phyloP scores from a whole-genome alignment of 2,888 invertebrate species.

The Sacculina carcini region DNA sequence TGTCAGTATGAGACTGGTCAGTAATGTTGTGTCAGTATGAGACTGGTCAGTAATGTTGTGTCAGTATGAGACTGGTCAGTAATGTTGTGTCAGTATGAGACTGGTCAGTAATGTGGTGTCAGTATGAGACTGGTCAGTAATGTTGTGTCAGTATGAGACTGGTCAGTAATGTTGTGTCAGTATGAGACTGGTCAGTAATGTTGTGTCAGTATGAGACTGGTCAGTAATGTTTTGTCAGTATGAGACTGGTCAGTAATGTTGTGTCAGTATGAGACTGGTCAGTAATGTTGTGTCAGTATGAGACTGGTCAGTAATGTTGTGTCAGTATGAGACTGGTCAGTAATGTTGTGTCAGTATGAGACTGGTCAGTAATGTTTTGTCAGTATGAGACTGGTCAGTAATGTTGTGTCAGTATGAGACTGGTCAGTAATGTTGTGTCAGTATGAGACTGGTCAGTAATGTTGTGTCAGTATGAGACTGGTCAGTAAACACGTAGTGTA shows the following conservation, averaged over 20 bases:
- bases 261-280: not conserved
- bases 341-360: not conserved
- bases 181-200: too few relatives aligned
- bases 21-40: too few relatives aligned
- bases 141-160: too few relatives aligned
- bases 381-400: not conserved
- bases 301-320: not conserved
- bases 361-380: not conserved
- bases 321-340: not conserved
- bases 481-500: not conserved
- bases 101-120: too few relatives aligned
- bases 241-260: not conserved
- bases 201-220: too few relatives aligned
- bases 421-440: not conserved
- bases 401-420: not conserved
- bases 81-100: too few relatives aligned
- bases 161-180: too few relatives aligned
- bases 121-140: too few relatives aligned
- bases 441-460: not conserved
- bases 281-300: not conserved
- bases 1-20: too few relatives aligned
- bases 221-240: constrained; percentile 29
- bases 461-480: too few relatives aligned
- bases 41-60: too few relatives aligned
- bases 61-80: too few relatives aligned